phyloP scores from a whole-genome alignment of 2,888 invertebrate genomes.

The Hanleya hanleyi region DNA sequence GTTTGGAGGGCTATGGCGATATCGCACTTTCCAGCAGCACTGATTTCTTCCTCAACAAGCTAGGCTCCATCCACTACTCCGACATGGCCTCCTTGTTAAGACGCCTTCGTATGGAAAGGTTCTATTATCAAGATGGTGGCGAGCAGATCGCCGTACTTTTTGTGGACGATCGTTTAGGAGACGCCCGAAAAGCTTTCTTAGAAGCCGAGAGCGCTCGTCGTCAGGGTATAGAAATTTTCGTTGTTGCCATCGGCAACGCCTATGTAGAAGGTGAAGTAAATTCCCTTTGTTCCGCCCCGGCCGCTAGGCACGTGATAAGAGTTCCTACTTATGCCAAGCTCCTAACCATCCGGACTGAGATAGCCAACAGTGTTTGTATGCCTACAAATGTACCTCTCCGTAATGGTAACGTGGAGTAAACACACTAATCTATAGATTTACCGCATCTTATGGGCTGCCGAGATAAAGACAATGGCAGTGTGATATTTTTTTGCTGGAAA shows the following conservation, averaged over 20 bases:
- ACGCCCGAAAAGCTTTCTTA: conserved; percentile 28
- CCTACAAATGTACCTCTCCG: too few relatives aligned
- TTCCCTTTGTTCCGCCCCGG: not conserved
- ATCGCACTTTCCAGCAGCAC: not conserved
- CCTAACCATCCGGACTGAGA: not conserved
- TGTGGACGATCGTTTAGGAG: conserved; percentile 47
- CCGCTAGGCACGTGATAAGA: not conserved
- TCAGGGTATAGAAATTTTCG: conserved; percentile 40
- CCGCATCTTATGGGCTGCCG: too few relatives aligned
- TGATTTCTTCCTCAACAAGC: not conserved
- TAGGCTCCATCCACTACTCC: not conserved
- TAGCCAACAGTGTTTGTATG: not conserved
- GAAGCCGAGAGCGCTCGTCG: conserved; percentile 39
- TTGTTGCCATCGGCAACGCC: conserved; percentile 42
- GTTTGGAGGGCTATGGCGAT: not conserved
- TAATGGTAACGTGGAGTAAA: too few relatives aligned
- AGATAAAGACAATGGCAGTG: too few relatives aligned
- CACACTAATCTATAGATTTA: too few relatives aligned
- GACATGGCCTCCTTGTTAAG: not conserved
- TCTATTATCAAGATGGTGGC: conserved; percentile 32
- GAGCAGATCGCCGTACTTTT: conserved; percentile 56
- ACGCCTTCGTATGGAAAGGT: not conserved
- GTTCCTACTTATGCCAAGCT: not conserved
- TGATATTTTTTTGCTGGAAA: too few relatives aligned
- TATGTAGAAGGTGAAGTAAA: not conserved